Conservation (phyloP, 2,797 vertebrate genomes). For the Phalloptychus januarius region DNA sequence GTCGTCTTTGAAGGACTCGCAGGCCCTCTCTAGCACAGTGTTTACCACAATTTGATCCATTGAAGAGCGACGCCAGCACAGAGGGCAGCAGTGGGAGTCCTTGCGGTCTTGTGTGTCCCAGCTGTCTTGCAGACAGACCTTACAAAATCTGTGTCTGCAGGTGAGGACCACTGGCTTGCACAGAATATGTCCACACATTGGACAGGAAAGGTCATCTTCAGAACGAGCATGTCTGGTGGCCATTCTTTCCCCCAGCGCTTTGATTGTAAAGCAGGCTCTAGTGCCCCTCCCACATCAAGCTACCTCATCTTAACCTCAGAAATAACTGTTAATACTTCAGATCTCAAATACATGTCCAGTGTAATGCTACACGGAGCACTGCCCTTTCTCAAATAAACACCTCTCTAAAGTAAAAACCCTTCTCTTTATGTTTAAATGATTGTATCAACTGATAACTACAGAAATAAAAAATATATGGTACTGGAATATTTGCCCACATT, state of each 20-base stretch:
- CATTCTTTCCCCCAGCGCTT: constrained; percentile 66
- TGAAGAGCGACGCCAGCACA: constrained; percentile 81
- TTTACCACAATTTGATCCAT: constrained; percentile 77
- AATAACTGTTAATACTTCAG: constrained; percentile 70
- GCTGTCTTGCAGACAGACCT: constrained; percentile 79
- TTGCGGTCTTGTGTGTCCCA: constrained; percentile 74
- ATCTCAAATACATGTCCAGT: constrained; percentile 58
- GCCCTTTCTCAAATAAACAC: constrained; percentile 71
- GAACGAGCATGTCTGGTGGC: constrained; percentile 54
- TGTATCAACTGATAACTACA: constrained; percentile 23
- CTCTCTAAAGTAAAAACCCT: constrained; percentile 6
- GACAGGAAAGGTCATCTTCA: constrained; percentile 86
- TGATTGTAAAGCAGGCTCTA: constrained; percentile 41
- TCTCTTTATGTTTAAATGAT: constrained; percentile 19
- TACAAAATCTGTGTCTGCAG: constrained; percentile 89
- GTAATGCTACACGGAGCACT: constrained; percentile 36
- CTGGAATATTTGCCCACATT: constrained; percentile 30
- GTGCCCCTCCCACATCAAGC: constrained; percentile 66
- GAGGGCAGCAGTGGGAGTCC: constrained; percentile 78
- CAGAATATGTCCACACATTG: constrained; percentile 87
- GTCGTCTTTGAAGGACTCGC: constrained; percentile 69
- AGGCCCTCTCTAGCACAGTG: constrained; percentile 71
- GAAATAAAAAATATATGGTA: constrained; percentile 5
- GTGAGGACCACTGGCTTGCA: constrained; percentile 84
- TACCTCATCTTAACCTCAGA: constrained; percentile 59